A percentile compares a stretch with the other conserved stretches of the same genome.
phyloP scores from a whole-genome alignment of 1,140 invertebrate genomes.

The Chrysomallon squamiferum region DNA sequence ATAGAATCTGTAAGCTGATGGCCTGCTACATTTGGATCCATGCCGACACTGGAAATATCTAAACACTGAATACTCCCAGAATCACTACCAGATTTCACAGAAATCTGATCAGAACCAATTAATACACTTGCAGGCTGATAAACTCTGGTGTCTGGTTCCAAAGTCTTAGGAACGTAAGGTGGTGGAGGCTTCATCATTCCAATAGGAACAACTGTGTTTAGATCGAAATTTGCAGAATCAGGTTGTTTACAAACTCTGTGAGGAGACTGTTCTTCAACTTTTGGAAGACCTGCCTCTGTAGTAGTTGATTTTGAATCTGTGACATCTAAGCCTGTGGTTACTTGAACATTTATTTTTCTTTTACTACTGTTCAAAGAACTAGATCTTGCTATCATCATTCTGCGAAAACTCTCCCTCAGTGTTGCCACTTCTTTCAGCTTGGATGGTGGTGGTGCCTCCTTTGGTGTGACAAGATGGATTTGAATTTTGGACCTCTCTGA shows the following conservation, averaged over 20 bases:
- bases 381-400: constrained; percentile 54
- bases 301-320: not conserved
- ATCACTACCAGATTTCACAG: constrained; percentile 13
- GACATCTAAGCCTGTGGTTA: not conserved
- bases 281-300: not conserved
- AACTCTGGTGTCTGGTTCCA: not conserved
- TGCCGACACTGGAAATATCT: constrained; percentile 20
- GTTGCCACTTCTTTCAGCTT: constrained; percentile 54
- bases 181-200: not conserved
- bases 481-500: constrained; percentile 45
- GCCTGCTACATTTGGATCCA: constrained; percentile 15
- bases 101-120: not conserved
- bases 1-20: constrained; percentile 1
- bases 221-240: not conserved
- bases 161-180: not conserved
- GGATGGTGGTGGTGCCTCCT: constrained; percentile 52
- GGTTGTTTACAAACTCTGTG: too few relatives aligned
- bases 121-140: too few relatives aligned
- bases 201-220: constrained; percentile 16
- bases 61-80: constrained; percentile 20
- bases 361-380: constrained; percentile 29
- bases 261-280: not conserved
- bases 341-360: not conserved
- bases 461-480: constrained; percentile 48
- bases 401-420: constrained; percentile 51